Base-by-base conservation (phyloP, 1,140 invertebrate genomes). In the Trachelipus rathkii region DNA sequence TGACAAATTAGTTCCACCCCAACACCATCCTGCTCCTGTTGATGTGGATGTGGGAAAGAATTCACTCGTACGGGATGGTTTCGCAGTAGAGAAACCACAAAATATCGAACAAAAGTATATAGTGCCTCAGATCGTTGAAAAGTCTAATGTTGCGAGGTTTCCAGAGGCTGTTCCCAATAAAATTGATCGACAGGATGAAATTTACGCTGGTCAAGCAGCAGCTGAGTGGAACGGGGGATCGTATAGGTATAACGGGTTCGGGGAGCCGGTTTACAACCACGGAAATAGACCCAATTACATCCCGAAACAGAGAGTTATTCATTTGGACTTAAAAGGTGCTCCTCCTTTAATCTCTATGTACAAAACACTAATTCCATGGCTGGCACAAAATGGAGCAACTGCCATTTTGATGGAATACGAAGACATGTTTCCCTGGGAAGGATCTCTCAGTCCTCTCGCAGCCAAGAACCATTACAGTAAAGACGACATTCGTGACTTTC, bases 371-470 rank as follows among this genome's bases (percentile, higher is more conserved):
- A 88, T 97, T 69, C 90, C 90, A 8, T 86, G 94, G 78, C 83
- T 97, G 0, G 90, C 90, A 81, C 87, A 88, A 69, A 84, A 94
- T 76, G 87, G 89, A 33, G 88, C 87, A 13, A 90, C 86, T 53
- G 85, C 85, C 11, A 77, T 98, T 33, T 86, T 98, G 1, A 85
- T 97, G 73, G 97, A 99, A 85, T 99, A 97, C 87, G 97, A 99
- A 86, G 97, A 99, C 82, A 97, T 96, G 93, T 99, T 98, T 85
- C 96, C 96, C 0, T 98, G 92, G 85, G 87, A 86, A 24, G 93
- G 90, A 0, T 84, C 85, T 0, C 84, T 98, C 5, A 85, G 85
- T n/a, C 84, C 87, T 0, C 85, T 96, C 9, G 87, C 89, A 0
- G 91, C 94, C 5, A 86, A 86, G 44, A 93, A 96, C 87, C 89